Conservation (phyloP, 2,888 invertebrate genomes). For the Lithophane socia region DNA sequence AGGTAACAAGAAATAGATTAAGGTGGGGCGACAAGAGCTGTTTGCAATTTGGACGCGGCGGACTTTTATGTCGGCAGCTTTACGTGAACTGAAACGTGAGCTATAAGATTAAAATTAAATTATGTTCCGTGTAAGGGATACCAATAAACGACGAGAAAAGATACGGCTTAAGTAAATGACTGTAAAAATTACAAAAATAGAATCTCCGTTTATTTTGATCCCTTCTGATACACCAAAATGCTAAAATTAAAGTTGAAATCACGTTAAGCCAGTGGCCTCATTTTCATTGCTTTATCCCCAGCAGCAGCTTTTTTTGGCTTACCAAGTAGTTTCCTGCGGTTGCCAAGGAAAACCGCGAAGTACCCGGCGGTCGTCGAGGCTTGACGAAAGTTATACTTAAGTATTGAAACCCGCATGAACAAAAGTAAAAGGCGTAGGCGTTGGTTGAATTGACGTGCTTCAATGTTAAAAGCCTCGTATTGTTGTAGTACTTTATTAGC, state of each 20-base stretch:
- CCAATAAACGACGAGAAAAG: slow-evolving; percentile 74
- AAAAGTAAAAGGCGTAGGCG: slow-evolving; percentile 53
- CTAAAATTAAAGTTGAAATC: slow-evolving; percentile 28
- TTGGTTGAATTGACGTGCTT: slow-evolving; percentile 35
- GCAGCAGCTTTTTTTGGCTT: slow-evolving; percentile 57
- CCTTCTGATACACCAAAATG: background rate
- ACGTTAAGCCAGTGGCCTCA: slow-evolving; percentile 35
- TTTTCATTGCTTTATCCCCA: slow-evolving; percentile 54
- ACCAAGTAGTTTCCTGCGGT: slow-evolving; percentile 59
- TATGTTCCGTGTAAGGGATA: slow-evolving; percentile 81
- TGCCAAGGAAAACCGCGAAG: slow-evolving; percentile 57
- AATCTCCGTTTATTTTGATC: slow-evolving; percentile 23
- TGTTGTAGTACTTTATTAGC: slow-evolving; percentile 24
- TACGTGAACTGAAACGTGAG: slow-evolving; percentile 89
- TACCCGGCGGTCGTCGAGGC: slow-evolving; percentile 38
- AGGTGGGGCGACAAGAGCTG: slow-evolving; percentile 78
- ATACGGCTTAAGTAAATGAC: slow-evolving; percentile 52
- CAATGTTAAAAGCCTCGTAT: slow-evolving; percentile 46
- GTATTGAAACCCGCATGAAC: slow-evolving; percentile 61
- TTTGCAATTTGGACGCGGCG: slow-evolving; percentile 86
- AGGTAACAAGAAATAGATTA: slow-evolving; percentile 70
- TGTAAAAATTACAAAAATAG: slow-evolving; percentile 18
- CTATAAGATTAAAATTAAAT: slow-evolving; percentile 89
- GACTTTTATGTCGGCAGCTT: slow-evolving; percentile 87
- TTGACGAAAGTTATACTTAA: slow-evolving; percentile 56